These are phyloP conservation scores for Dasypolia templi DNA, from an alignment of 2,888 invertebrate species.

Conservation along the genomic window DNA sequence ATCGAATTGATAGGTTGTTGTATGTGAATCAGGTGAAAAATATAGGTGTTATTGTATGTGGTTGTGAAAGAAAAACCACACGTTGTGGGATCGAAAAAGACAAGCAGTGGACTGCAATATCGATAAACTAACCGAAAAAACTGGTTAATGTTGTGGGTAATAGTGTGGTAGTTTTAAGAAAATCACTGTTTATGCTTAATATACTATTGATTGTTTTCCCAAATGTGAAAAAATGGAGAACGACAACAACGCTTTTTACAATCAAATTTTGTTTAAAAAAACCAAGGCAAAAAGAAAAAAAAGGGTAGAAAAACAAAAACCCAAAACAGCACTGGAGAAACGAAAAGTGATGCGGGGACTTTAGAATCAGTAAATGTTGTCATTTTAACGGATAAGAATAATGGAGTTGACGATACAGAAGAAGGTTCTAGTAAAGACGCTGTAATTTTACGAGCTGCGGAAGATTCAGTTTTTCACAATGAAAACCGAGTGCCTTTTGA, in stretches of 20 bases:
- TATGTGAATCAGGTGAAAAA: constrained; percentile 11
- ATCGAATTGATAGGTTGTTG: constrained; percentile 45
- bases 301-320: too few species aligned
- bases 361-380: constrained; percentile 15
- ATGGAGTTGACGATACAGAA: constrained; percentile 41
- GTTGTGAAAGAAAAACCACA: too few species aligned
- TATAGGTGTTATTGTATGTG: too few species aligned
- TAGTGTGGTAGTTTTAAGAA: too few species aligned
- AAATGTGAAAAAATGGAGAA: constrained; percentile 56
- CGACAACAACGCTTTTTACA: constrained; percentile 9
- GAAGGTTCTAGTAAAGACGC: constrained; percentile 17
- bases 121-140: background rate
- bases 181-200: too few species aligned
- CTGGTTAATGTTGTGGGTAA: too few species aligned
- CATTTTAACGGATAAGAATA: constrained; percentile 37
- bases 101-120: background rate
- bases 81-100: background rate
- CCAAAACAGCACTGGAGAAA: constrained; percentile 35
- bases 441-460: background rate
- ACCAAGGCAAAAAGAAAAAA: too few species aligned
- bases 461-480: background rate
- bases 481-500: constrained; percentile 37
- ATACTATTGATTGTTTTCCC: too few species aligned
- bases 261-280: too few species aligned
- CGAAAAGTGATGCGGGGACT: constrained; percentile 42